Evolutionary conservation across 64 coral and sea anemone genomes (phyloP), one percentile per base, ranked within the genome.

Genomic region (Hydrozoanthus tunicans): DNA sequence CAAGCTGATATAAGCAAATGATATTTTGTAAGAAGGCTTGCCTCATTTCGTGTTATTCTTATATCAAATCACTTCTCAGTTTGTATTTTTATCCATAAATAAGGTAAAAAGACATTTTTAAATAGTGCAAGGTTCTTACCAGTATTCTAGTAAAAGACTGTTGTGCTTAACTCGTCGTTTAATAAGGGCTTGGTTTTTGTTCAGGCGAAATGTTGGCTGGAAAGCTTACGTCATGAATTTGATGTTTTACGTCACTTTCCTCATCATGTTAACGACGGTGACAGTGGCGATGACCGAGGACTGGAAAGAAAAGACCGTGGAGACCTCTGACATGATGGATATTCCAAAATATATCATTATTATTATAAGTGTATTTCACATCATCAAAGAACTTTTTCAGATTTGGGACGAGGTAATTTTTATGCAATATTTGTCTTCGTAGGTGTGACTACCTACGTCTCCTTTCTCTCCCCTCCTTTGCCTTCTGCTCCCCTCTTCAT

Each of bases 151-250:
- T 66, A 1, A 0, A 43, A 0, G 32, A 43, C 32, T 2, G 32
- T 43, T 43, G 32, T 43, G 32, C 32, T 43, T 26, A 72, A 8
- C 12, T 27, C 14, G 5, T 74, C 8, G 12, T 74, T 12, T 43
- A 1, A 26, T 24, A 24, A 24, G 20, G 20, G 78, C 12, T 77
- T 3, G 79, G 23, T 24, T 66, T 72, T 26, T n/a, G 77, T 81
- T 17, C 59, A 96, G 95, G 95, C 92, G 95, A 4, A 96, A 91
- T 54, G 95, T 96, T 5, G 95, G 95, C 1, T 96, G 95, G 95
- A 96, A 96, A 64, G 95, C 95, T 69, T 96, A 96, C 70, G 90
- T 94, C 27, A 96, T 96, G 95, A 96, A 96, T 78, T 83, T 96
- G 51, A 83, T 82, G 59, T 96, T 96, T 59, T 96, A 96, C 54